phyloP scores from a whole-genome alignment of 2,113 vertebrate genomes.

The Mormoops blainvillei region DNA sequence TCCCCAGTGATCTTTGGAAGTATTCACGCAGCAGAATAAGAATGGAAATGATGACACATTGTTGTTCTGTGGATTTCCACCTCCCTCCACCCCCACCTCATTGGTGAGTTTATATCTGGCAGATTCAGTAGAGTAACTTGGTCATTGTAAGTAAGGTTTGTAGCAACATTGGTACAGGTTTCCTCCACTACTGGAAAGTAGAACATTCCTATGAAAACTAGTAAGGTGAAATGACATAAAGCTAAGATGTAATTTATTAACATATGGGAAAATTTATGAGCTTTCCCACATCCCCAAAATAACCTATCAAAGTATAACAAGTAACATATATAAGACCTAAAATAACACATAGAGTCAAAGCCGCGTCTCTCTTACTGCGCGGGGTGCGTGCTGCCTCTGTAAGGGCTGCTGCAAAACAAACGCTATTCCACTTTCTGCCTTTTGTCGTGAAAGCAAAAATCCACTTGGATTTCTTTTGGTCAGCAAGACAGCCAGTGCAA shows the following conservation, averaged over 20 bases:
- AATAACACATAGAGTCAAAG: neutral
- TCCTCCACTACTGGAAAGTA: neutral
- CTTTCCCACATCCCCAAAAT: neutral
- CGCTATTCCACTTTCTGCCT: neutral
- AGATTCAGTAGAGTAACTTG: neutral
- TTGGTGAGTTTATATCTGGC: neutral
- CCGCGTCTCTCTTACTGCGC: neutral
- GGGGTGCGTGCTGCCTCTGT: neutral
- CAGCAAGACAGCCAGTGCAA: neutral
- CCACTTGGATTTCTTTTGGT: too few species aligned
- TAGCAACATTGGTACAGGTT: neutral
- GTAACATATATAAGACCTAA: neutral
- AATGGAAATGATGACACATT: neutral
- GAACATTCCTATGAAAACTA: neutral
- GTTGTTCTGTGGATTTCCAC: neutral
- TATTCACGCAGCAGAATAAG: neutral
- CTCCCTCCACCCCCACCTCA: too few species aligned
- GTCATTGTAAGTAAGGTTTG: neutral
- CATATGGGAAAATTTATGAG: neutral
- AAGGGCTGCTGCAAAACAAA: neutral
- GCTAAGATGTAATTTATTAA: neutral
- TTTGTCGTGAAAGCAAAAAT: neutral
- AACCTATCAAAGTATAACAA: neutral
- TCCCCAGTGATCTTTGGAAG: neutral
- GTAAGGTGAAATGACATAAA: neutral